These are phyloP conservation scores for Sciurus carolinensis DNA, from an alignment of 2,797 vertebrate genomes.

Conservation along the genomic window DNA sequence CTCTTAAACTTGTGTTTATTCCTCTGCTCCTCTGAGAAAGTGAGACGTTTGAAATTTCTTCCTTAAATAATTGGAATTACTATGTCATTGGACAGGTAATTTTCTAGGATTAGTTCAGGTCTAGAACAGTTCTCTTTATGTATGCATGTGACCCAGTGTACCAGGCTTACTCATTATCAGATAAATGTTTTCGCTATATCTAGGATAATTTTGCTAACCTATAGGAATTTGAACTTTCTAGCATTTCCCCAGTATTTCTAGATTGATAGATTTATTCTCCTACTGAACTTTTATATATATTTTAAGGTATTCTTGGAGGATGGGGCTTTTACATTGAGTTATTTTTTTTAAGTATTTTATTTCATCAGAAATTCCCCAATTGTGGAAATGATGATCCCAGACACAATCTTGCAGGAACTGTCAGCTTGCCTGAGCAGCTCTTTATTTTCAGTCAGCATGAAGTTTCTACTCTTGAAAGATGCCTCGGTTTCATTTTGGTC, in stretches of 20 bases:
- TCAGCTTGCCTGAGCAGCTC: neutral
- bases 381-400: neutral
- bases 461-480: slow-evolving; percentile 22
- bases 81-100: neutral
- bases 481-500: slow-evolving; percentile 37
- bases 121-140: neutral
- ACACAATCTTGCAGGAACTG: neutral
- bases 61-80: neutral
- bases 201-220: slow-evolving; percentile 33
- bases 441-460: neutral
- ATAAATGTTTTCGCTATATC: slow-evolving; percentile 22
- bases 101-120: neutral
- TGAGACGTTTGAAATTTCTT: neutral
- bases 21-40: neutral
- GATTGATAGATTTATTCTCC: neutral
- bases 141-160: neutral
- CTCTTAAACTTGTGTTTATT: slow-evolving; percentile 1
- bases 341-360: slow-evolving; percentile 8
- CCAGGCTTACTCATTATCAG: neutral
- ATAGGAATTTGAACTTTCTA: neutral
- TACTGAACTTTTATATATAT: neutral
- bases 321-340: neutral
- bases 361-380: neutral
- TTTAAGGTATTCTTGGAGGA: neutral
- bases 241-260: neutral